Conservation (phyloP, 2,113 vertebrate genomes). For the Scomber japonicus region DNA sequence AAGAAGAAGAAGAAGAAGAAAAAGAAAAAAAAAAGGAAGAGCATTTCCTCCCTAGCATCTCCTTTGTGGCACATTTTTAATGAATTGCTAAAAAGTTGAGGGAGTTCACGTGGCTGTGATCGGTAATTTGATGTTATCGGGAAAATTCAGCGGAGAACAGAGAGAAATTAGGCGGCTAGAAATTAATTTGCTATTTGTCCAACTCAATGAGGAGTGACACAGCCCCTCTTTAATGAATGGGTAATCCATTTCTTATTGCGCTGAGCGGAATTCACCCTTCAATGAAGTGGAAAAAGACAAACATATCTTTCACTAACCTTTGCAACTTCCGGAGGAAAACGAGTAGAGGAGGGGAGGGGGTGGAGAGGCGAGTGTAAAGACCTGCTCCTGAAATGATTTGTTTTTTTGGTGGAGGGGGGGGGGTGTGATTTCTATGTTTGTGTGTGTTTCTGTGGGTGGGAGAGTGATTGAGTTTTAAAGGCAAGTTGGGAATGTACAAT, state of each 20-base stretch:
- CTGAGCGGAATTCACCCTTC: constrained; percentile 78
- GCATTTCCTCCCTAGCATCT: constrained; percentile 49
- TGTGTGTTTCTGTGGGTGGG: constrained; percentile 39
- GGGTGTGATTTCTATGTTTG: constrained; percentile 47
- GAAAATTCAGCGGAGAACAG: constrained; percentile 81
- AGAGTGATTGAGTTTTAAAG: constrained; percentile 65
- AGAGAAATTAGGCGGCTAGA: constrained; percentile 81
- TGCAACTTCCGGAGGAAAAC: constrained; percentile 64
- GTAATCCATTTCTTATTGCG: constrained; percentile 81
- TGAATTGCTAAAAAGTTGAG: constrained; percentile 76
- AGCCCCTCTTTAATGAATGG: constrained; percentile 76
- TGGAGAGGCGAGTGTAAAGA: constrained; percentile 16
- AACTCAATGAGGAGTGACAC: constrained; percentile 84
- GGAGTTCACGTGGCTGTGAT: constrained; percentile 69
- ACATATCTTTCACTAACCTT: constrained; percentile 78
- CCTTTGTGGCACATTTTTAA: constrained; percentile 69
- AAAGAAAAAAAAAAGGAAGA: constrained; percentile 33
- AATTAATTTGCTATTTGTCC: constrained; percentile 85
- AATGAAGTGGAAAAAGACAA: constrained; percentile 82
- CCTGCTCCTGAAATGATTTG: constrained; percentile 56
- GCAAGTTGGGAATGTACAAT: constrained; percentile 51
- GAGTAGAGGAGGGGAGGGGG: constrained; percentile 17
- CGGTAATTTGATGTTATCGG: constrained; percentile 74
- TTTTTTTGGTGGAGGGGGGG: constrained; percentile 29
- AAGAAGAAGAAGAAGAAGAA: neutral